Evolutionary conservation across 1,140 invertebrate genomes (phyloP), one percentile per base, ranked within the genome.

Genomic region (Drosophila santomea): DNA sequence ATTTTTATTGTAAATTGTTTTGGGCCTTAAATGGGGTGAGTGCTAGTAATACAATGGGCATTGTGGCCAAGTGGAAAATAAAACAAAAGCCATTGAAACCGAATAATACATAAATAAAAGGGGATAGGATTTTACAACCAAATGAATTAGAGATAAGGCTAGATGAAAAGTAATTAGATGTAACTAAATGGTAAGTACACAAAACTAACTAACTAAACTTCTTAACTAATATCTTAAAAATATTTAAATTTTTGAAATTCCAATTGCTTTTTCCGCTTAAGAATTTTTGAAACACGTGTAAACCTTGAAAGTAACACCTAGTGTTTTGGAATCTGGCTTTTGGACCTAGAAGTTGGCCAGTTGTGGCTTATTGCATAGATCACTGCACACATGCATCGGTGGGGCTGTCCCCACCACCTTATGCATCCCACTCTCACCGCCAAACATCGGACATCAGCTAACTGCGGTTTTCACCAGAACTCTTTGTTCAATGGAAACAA

Each of bases 401-500:
- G 69, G 45, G 38, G 44, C 74, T 54, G 28, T 43, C 15, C 48
- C 38, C 36, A 10, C 17, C 23, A 48, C 32, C 20, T 23, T 32
- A 15, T 44, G 10, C 38, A 17, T 38, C 14, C 23, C 45, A 39
- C 39, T 60, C 47, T 62, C 71, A 45, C 69, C 43, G 35, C 48
- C 44, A 7, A 11, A 47, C 44, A 47, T 25, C 20, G 5, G 44
- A 25, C 47, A 48, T 51, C n/a, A 15, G 48, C 48, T 45, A 64
- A 47, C 59, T 58, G 43, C 60, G 54, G 60, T 74, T 71, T 78
- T 77, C 73, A 52, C 52, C 54, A 74, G 55, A 80, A 80, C 58
- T 69, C 62, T 69, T 78, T 78, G 74, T 80, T 76, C 48, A 76
- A 61, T 80, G 72, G 54, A 72, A 80, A 80, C 78, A 80, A 80